These are phyloP conservation scores for Eristalis intricaria DNA, from an alignment of 2,888 invertebrate species.

Conservation along the genomic window DNA sequence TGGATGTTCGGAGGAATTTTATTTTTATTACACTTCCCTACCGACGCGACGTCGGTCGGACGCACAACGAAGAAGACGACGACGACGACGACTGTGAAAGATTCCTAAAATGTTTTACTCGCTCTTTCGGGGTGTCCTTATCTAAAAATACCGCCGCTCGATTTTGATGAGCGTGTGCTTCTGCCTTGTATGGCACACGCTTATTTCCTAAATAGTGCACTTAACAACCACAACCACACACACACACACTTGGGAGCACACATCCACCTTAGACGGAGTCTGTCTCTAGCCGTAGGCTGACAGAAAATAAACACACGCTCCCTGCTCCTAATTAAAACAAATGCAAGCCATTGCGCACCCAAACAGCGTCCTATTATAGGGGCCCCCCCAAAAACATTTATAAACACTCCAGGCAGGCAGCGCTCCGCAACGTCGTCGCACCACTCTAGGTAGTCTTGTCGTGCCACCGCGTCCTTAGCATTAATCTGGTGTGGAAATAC, in stretches of 20 bases:
- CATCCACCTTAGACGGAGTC: slow-evolving; percentile 41
- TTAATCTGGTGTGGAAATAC: slow-evolving; percentile 62
- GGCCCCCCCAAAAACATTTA: slow-evolving; percentile 50
- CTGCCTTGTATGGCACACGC: slow-evolving; percentile 41
- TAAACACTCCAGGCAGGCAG: slow-evolving; percentile 49
- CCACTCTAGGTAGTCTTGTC: slow-evolving; percentile 6
- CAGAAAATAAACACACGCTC: slow-evolving; percentile 61
- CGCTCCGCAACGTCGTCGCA: slow-evolving; percentile 14
- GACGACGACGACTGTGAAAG: too few species aligned
- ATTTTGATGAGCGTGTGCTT: slow-evolving; percentile 43
- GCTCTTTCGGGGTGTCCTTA: slow-evolving; percentile 47
- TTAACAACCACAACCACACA: slow-evolving; percentile 51
- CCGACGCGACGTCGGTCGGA: too few species aligned
- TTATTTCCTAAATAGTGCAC: slow-evolving; percentile 57
- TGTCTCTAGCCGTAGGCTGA: slow-evolving; percentile 47
- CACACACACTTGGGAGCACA: background rate
- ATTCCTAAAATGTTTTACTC: slow-evolving; percentile 42
- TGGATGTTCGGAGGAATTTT: slow-evolving; percentile 19
- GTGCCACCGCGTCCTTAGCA: slow-evolving; percentile 53
- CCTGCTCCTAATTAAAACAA: slow-evolving; percentile 68
- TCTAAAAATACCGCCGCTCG: slow-evolving; percentile 62
- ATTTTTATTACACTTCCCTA: slow-evolving; percentile 52
- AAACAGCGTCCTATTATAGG: slow-evolving; percentile 24
- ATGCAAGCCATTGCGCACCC: slow-evolving; percentile 55
- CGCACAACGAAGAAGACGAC: background rate